Percentiles rank a stretch among this genome's conserved stretches.
Evolutionary conservation across 1,140 invertebrate species (phyloP).

Genomic region (Phthorimaea operculella): DNA sequence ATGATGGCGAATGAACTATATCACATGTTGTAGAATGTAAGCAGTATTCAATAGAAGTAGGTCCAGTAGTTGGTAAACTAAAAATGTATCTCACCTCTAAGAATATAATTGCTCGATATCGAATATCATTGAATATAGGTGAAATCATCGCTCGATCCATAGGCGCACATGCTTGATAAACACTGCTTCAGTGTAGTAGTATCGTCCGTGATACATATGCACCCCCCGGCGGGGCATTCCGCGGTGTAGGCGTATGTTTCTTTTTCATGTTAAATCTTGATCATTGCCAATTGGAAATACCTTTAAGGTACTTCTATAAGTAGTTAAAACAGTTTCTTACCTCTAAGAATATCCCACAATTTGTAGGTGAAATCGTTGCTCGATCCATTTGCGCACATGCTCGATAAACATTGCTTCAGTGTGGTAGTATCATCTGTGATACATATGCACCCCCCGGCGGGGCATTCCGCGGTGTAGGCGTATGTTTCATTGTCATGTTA

Average conservation of each 20-base stretch:
- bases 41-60: too few relatives aligned
- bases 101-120: constrained; percentile 58
- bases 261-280: too few relatives aligned
- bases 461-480: constrained; percentile 52
- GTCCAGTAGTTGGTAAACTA: too few relatives aligned
- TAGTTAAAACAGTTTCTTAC: constrained; percentile 20
- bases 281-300: too few relatives aligned
- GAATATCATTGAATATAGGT: too few relatives aligned
- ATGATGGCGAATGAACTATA: too few relatives aligned
- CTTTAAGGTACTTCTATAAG: too few relatives aligned
- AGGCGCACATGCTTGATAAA: constrained; percentile 28
- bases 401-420: constrained; percentile 40
- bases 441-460: constrained; percentile 52
- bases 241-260: constrained; percentile 60
- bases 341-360: constrained; percentile 64
- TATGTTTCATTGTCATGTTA: too few relatives aligned
- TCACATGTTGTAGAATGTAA: too few relatives aligned
- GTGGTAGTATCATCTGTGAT: constrained; percentile 47
- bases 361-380: constrained; percentile 65
- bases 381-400: constrained; percentile 38
- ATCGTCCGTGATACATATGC: constrained; percentile 50
- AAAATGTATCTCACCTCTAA: constrained; percentile 41
- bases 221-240: constrained; percentile 52
- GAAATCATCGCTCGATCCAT: constrained; percentile 61
- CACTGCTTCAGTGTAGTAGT: constrained; percentile 45